These are phyloP conservation scores for Aphaenogaster floridana DNA, from an alignment of 1,140 invertebrate species.

Conservation along the genomic window DNA sequence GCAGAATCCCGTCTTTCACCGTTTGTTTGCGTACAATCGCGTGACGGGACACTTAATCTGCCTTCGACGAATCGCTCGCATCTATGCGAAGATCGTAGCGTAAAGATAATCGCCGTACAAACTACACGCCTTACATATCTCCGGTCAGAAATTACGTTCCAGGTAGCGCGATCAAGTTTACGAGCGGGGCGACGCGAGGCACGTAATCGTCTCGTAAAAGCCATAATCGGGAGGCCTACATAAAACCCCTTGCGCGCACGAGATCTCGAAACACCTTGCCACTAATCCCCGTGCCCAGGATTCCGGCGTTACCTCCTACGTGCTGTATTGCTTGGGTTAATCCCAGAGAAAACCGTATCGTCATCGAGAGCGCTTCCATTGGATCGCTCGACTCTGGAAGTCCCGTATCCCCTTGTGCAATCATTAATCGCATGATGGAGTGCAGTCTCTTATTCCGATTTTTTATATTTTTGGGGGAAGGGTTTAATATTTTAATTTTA, in stretches of 20 bases:
- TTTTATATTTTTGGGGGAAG: not conserved
- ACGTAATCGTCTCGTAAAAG: slow-evolving; percentile 73
- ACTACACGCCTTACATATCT: slow-evolving; percentile 50
- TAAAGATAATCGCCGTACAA: slow-evolving; percentile 54
- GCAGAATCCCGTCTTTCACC: not conserved
- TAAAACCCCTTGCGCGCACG: slow-evolving; percentile 69
- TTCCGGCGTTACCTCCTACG: slow-evolving; percentile 22
- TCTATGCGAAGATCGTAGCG: slow-evolving; percentile 20
- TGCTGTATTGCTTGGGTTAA: slow-evolving; percentile 26
- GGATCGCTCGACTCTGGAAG: not conserved
- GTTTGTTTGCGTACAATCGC: slow-evolving; percentile 37
- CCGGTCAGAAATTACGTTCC: slow-evolving; percentile 49
- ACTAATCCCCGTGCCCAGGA: slow-evolving; percentile 4
- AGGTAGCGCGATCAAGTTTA: slow-evolving; percentile 50
- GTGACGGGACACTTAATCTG: slow-evolving; percentile 24
- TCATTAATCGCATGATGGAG: not conserved
- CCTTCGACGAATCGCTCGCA: slow-evolving; percentile 22
- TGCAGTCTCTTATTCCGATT: not conserved
- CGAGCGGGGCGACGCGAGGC: slow-evolving; percentile 51
- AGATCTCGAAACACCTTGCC: slow-evolving; percentile 64
- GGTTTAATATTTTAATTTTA: not conserved
- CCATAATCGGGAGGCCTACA: slow-evolving; percentile 72
- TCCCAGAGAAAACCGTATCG: slow-evolving; percentile 6
- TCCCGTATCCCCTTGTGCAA: not conserved
- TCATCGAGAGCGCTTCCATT: slow-evolving; percentile 8